Evolutionary conservation across 2,797 vertebrate species (phyloP).

Genomic region (Eupleurogrammus muticus): DNA sequence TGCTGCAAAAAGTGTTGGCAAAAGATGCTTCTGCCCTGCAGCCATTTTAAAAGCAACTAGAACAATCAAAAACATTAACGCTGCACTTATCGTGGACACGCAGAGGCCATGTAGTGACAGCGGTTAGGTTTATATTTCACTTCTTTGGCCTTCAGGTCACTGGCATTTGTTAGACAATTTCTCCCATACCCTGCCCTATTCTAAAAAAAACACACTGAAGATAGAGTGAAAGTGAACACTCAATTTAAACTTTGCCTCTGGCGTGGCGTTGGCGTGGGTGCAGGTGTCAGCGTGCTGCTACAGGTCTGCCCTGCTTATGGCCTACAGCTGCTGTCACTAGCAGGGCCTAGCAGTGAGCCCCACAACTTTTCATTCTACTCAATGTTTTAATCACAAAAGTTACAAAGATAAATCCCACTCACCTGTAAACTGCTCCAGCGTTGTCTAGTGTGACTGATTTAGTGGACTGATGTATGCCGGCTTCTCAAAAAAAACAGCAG

Average conservation of each 20-base stretch:
- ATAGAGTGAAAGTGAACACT: neutral
- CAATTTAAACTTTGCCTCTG: conserved; percentile 16
- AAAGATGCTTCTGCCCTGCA: conserved; percentile 12
- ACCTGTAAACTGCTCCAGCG: too few relatives aligned
- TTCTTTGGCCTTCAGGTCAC: conserved; percentile 13
- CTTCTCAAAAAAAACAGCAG: too few relatives aligned
- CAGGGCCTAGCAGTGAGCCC: too few relatives aligned
- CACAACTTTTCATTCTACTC: too few relatives aligned
- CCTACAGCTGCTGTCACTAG: too few relatives aligned
- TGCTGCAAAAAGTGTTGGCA: conserved; percentile 33
- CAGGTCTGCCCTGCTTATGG: too few relatives aligned
- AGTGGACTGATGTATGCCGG: too few relatives aligned
- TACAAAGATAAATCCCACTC: too few relatives aligned
- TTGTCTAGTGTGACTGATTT: too few relatives aligned
- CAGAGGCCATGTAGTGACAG: neutral
- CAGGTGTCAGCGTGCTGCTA: too few relatives aligned
- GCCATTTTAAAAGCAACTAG: conserved; percentile 35
- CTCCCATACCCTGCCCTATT: neutral
- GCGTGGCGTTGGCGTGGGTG: too few relatives aligned
- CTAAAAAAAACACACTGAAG: neutral
- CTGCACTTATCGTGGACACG: conserved; percentile 4
- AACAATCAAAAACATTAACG: conserved; percentile 8
- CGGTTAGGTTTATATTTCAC: conserved; percentile 10
- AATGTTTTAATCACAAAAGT: too few relatives aligned
- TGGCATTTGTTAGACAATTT: neutral